A percentile compares a stretch with the other conserved stretches of the same genome.
Conservation (phyloP, 2,888 invertebrate genomes). For the Itoplectis maculator region DNA sequence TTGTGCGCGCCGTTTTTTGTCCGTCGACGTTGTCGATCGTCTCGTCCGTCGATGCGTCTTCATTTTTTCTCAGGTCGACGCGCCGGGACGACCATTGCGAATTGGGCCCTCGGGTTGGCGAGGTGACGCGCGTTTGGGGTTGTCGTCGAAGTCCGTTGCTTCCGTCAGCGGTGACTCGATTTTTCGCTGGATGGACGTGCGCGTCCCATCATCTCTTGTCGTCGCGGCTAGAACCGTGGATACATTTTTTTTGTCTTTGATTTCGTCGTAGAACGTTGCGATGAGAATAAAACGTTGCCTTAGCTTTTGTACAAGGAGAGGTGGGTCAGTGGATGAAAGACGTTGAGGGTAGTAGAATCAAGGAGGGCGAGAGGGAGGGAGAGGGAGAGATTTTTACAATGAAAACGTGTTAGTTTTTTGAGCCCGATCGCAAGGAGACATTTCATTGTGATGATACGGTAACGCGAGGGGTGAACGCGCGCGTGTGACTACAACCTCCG, state of each 20-base stretch:
- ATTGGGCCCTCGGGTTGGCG: not conserved
- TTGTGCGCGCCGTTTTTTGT: slow-evolving; percentile 30
- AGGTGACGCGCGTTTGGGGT: slow-evolving; percentile 1
- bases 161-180: slow-evolving; percentile 2
- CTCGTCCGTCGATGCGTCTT: slow-evolving; percentile 14
- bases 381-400: slow-evolving; percentile 26
- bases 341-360: slow-evolving; percentile 49
- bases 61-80: not conserved
- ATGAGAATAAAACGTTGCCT: slow-evolving; percentile 78
- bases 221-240: slow-evolving; percentile 4
- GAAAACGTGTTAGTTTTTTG: not conserved
- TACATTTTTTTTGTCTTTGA: slow-evolving; percentile 26
- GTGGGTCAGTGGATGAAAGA: slow-evolving; percentile 46
- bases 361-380: slow-evolving; percentile 10
- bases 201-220: not conserved
- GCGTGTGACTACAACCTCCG: not conserved
- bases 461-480: not conserved
- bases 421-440: not conserved
- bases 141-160: slow-evolving; percentile 3
- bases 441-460: slow-evolving; percentile 12
- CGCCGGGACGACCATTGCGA: not conserved
- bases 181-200: not conserved
- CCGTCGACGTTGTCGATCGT: slow-evolving; percentile 38
- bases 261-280: slow-evolving; percentile 30
- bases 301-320: slow-evolving; percentile 80